Percentiles rank a stretch among this genome's conserved stretches.
phyloP scores from a whole-genome alignment of 2,113 vertebrate species.

The Theristicus caerulescens region DNA sequence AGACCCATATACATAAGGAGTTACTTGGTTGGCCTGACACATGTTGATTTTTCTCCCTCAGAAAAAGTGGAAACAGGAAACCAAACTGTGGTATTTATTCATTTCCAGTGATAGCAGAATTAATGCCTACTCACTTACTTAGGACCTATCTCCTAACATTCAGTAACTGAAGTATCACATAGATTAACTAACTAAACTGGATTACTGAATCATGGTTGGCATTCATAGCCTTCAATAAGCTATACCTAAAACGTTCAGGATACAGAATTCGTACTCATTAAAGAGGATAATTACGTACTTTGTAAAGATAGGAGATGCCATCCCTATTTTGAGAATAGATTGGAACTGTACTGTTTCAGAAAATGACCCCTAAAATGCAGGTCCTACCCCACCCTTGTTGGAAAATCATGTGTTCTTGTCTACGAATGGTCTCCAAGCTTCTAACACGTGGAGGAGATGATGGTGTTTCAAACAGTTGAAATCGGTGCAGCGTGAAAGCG shows the following conservation, averaged over 20 bases:
- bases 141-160: not conserved
- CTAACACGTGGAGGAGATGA: not conserved
- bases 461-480: not conserved
- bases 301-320: not conserved
- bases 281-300: not conserved
- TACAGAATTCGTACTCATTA: not conserved
- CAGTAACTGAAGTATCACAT: not conserved
- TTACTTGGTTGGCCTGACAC: not conserved
- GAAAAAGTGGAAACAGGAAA: not conserved
- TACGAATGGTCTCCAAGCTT: not conserved
- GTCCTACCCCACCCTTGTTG: fast-evolving
- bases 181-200: not conserved
- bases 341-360: not conserved
- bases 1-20: not conserved
- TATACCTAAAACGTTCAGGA: not conserved
- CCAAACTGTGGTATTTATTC: not conserved
- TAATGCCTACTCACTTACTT: not conserved
- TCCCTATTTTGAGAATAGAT: not conserved
- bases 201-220: not conserved
- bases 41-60: not conserved
- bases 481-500: not conserved
- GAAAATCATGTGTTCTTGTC: not conserved
- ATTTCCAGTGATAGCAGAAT: not conserved
- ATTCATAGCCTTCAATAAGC: not conserved
- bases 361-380: not conserved